Conservation (phyloP, 2,113 vertebrate genomes). For the Actenoides hombroni region DNA sequence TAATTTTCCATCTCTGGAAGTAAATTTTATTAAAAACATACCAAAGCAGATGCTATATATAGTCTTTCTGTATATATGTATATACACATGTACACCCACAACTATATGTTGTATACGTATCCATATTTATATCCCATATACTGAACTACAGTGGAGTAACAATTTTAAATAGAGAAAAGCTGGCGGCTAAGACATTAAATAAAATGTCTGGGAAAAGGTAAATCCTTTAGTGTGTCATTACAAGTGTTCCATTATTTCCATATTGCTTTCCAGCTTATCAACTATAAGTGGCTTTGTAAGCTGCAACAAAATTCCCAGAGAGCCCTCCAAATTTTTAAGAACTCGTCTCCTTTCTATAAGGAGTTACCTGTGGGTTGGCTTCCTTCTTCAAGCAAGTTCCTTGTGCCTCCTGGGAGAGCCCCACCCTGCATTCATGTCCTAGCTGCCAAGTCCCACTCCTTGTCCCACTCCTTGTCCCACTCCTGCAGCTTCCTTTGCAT, state of each 20-base stretch:
- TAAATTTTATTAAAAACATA: not conserved
- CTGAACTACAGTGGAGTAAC: not conserved
- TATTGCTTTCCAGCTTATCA: not conserved
- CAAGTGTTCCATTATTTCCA: not conserved
- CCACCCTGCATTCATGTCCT: not conserved
- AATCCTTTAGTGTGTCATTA: not conserved
- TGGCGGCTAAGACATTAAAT: not conserved
- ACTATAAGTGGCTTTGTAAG: not conserved
- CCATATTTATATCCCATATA: not conserved
- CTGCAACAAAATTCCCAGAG: not conserved
- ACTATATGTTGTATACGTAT: not conserved
- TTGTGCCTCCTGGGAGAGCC: not conserved
- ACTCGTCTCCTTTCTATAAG: not conserved
- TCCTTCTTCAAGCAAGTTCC: not conserved
- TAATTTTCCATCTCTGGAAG: not conserved
- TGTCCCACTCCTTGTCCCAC: not conserved
- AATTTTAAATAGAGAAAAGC: not conserved
- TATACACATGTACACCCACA: not conserved
- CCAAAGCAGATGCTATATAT: not conserved
- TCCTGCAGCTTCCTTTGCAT: not conserved
- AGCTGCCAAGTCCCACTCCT: not conserved
- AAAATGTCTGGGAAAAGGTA: not conserved
- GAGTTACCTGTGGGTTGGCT: not conserved
- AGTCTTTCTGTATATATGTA: not conserved
- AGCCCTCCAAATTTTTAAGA: not conserved